Conservation (phyloP, 2,113 vertebrate species). For the Ailurus styani region DNA sequence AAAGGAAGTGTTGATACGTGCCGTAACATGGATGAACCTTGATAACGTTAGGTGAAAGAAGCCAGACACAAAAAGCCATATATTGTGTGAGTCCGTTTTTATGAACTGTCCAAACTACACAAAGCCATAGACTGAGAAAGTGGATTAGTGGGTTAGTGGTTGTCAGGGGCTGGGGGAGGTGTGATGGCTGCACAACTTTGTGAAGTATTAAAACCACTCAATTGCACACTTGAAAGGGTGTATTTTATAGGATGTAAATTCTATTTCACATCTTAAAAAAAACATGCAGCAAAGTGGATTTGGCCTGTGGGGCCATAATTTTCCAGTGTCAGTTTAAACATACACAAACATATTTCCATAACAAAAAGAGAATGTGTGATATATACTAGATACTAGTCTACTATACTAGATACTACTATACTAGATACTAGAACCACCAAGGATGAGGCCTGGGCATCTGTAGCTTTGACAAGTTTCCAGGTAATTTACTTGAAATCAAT, state of each 20-base stretch:
- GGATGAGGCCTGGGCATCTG: background rate
- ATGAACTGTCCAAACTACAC: background rate
- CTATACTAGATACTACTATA: too few species aligned
- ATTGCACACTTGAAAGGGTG: background rate
- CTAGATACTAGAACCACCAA: background rate
- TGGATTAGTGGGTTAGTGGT: background rate
- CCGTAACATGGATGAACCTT: background rate
- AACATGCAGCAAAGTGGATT: background rate
- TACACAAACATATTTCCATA: background rate
- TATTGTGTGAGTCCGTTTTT: background rate
- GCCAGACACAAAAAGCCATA: background rate
- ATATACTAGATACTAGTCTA: too few species aligned
- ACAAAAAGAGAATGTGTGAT: background rate
- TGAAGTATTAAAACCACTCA: background rate
- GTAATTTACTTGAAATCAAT: conserved; percentile 34
- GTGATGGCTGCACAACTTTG: background rate
- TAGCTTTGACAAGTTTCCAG: background rate
- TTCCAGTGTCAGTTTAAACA: background rate
- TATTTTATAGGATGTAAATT: background rate
- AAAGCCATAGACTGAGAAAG: background rate
- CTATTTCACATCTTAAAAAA: background rate
- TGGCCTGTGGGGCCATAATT: background rate
- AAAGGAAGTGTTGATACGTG: background rate
- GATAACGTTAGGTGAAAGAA: conserved; percentile 18
- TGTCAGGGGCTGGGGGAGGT: background rate